Percentiles rank a stretch among this genome's conserved stretches.
Evolutionary conservation across 2,797 vertebrate genomes (phyloP).

Genomic region (Chiroxiphia lanceolata): DNA sequence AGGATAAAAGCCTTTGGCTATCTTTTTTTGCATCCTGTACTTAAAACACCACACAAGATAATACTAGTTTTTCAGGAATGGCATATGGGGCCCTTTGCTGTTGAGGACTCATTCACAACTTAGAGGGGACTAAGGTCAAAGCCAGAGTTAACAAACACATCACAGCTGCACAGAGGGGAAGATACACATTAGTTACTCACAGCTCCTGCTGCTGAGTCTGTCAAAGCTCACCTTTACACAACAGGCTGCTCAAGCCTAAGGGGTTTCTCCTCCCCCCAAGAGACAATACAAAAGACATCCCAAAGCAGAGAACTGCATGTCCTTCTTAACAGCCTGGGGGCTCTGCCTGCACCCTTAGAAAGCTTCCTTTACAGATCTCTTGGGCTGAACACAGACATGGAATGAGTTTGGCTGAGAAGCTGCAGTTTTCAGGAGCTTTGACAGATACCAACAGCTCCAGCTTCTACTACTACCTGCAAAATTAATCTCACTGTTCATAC

Average conservation of each 20-base stretch:
- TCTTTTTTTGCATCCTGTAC: conserved; percentile 10
- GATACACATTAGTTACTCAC: not conserved
- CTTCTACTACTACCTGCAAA: not conserved
- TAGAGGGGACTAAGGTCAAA: not conserved
- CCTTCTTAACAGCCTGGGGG: not conserved
- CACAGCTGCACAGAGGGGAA: not conserved
- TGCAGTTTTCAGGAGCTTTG: not conserved
- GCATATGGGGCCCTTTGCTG: not conserved
- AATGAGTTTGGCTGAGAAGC: not conserved
- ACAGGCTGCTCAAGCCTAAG: not conserved
- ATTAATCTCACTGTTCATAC: not conserved
- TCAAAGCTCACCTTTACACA: not conserved
- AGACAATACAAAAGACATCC: not conserved
- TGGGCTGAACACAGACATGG: not conserved
- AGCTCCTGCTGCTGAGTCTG: not conserved
- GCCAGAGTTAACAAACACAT: not conserved
- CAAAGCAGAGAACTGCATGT: not conserved
- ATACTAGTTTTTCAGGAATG: not conserved
- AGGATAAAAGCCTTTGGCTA: not conserved
- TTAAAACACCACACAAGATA: not conserved
- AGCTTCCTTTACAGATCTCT: not conserved
- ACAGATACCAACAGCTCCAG: not conserved
- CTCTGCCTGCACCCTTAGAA: not conserved
- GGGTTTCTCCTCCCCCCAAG: not conserved
- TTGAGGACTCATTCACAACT: not conserved